A percentile compares a stretch with the other conserved stretches of the same genome.
Conservation (phyloP, 2,797 vertebrate species). For the Valencia hispanica region DNA sequence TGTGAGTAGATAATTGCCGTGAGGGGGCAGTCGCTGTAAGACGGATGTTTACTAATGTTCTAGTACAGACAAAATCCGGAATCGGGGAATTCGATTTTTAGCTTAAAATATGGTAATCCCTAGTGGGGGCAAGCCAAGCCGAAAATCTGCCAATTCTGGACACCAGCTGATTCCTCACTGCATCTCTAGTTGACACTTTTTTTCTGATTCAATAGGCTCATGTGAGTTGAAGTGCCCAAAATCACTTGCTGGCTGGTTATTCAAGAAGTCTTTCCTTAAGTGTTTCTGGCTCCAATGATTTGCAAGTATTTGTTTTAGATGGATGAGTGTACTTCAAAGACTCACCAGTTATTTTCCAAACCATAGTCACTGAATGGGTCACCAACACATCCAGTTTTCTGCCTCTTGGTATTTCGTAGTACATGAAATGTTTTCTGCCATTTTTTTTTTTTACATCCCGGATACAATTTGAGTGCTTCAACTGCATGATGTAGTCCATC, state of each 20-base stretch:
- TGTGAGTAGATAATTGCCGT: background rate
- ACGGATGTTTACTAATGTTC: background rate
- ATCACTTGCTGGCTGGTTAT: conserved; percentile 12
- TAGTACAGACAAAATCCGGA: background rate
- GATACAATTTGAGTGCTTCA: conserved; percentile 76
- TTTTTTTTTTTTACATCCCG: conserved; percentile 69
- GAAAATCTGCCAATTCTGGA: background rate
- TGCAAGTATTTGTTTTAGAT: conserved; percentile 18
- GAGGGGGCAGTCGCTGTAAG: background rate
- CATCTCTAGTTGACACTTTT: background rate
- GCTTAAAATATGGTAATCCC: background rate
- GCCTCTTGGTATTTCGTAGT: conserved; percentile 41
- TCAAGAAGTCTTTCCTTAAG: conserved; percentile 4
- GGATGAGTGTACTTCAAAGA: conserved; percentile 35
- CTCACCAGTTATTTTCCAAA: conserved; percentile 43
- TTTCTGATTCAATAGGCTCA: conserved; percentile 30
- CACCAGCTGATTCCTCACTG: background rate
- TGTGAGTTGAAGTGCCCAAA: conserved; percentile 39
- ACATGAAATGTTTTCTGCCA: conserved; percentile 69
- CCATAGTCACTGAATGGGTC: conserved; percentile 41
- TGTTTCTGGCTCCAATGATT: conserved; percentile 6
- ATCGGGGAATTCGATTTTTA: background rate
- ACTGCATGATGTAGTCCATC: conserved; percentile 83
- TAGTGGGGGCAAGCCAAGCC: background rate
- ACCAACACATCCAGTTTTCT: conserved; percentile 41